Base-by-base conservation (phyloP, 2,113 vertebrate genomes). In the Urocitellus parryii region DNA sequence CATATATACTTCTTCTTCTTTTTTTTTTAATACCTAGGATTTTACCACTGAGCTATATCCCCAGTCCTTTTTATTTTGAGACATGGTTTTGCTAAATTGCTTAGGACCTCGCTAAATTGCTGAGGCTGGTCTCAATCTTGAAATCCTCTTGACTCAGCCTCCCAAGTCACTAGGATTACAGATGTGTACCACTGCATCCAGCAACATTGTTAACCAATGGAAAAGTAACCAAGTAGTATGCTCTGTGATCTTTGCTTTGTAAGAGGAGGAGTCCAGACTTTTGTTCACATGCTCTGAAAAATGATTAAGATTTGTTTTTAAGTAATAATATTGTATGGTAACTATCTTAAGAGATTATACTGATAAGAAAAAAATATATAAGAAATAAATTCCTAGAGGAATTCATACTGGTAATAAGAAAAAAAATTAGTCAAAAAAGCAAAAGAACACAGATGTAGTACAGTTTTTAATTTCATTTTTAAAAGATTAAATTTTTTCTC, bases 371-470 rank as follows among this genome's bases (percentile, higher is more conserved):
- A 76, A 79, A 84, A 25, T 10, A 86, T 25, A 63, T 73, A 95
- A 95, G 51, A 42, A 17, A 63, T 13, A 73, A 56, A 82, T 90
- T 89, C 58, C 63, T 76, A 56, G 13, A 90, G 72, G 39, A 84
- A 96, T 25, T 18, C 29, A 85, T 7, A n/a, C 1, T 48, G 32
- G 45, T 90, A 79, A 91, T 65, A 61, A 80, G 53, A 48, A 63
- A 20, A 96, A 93, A 77, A 78, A 95, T 83, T 82, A 95, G 56
- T 89, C 78, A 89, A 58, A 86, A 79, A 95, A 91, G 92, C n/a
- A 84, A 97, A 97, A 97, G 48, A 58, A 88, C 61, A 48, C n/a
- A 96, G 61, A 17, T 91, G 8, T 42, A 95, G 48, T 37, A 85
- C 91, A 88, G 14, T 91, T 97, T 80, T 37, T 51, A 94, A 95